Evolutionary conservation across 2,888 invertebrate genomes (phyloP), one percentile per base, ranked within the genome.

Genomic region (Plutella xylostella): DNA sequence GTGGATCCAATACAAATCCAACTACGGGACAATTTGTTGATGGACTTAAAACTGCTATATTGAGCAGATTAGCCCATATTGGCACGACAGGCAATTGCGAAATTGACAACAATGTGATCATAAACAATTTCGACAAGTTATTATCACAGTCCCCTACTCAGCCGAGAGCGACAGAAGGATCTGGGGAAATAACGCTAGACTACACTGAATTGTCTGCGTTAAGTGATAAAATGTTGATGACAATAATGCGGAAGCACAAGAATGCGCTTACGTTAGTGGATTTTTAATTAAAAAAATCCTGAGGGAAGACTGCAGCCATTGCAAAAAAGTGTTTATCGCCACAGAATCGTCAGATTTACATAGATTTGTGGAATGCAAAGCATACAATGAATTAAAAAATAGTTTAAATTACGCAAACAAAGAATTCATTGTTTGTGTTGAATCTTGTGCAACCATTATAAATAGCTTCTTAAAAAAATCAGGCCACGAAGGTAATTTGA

Each of bases 1-100:
- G 54, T 52, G 55, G 55, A 0, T 49, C 55, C 2, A 56, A 56
- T 46, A 42, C 19, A 12, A 58, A 57, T 30, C 57, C 55, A 5
- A 57, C 52, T 21, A 33, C 21, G 15, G 50, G 41, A 0, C 55
- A 56, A 47, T 57, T 57, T 47, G 45, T 55, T 11, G 51, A 50
- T 6, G 54, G 47, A 7, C 12, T 54, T 12, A 52, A 54, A 48
- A 55, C 51, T 5, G 45, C 52, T 4, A 46, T 54, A 1, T 28
- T 51, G 4, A 49, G 35, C 12, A 51, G 46, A 33, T 22, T 51
- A 30, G 18, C 48, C 0, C 37, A 45, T 18, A 42, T 35, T 34
- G 41, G 45, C 5, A 28, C 11, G 33, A 45, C 19, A 41, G 48
- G 48, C n/a, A 52, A 51, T 33, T 53, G 53, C 42, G 50, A 53